phyloP scores from a whole-genome alignment of 1,140 invertebrate genomes.

The Rhynchophorus ferrugineus region DNA sequence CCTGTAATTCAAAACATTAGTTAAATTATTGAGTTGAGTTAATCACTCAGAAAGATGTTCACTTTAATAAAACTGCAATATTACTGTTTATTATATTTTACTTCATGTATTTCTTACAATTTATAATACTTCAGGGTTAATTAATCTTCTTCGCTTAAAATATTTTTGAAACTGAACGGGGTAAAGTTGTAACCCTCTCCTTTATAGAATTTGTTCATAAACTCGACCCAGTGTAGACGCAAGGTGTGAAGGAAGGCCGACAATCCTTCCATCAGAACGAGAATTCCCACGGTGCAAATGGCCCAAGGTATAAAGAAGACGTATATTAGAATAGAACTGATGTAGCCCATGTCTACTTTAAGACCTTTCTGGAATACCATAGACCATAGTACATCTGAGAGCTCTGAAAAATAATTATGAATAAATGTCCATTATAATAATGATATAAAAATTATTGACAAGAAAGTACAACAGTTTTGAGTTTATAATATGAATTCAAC shows the following conservation, averaged over 20 bases:
- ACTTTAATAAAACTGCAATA: no score
- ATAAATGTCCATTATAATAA: no score
- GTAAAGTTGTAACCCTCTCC: slow-evolving; percentile 83
- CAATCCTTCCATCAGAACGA: slow-evolving; percentile 96
- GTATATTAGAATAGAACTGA: slow-evolving; percentile 67
- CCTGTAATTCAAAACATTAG: no score
- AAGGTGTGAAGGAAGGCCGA: slow-evolving; percentile 97
- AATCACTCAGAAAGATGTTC: no score
- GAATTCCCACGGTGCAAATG: slow-evolving; percentile 78
- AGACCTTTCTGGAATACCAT: slow-evolving; percentile 82
- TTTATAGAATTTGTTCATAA: slow-evolving; percentile 76
- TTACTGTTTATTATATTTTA: no score
- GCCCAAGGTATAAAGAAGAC: slow-evolving; percentile 76
- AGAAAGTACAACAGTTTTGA: background rate
- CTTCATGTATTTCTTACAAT: background rate
- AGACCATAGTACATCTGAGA: slow-evolving; percentile 94
- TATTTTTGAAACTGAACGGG: slow-evolving; percentile 87
- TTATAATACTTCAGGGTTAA: slow-evolving; percentile 1
- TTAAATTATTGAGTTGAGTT: no score
- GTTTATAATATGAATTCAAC: slow-evolving; percentile 1
- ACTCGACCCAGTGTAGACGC: slow-evolving; percentile 80
- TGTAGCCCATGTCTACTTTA: slow-evolving; percentile 47
- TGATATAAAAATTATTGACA: slow-evolving; percentile 1
- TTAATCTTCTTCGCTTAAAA: slow-evolving; percentile 56
- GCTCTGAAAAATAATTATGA: slow-evolving; percentile 58